Conservation (phyloP, 2,113 vertebrate species). For the Raja brachyura region DNA sequence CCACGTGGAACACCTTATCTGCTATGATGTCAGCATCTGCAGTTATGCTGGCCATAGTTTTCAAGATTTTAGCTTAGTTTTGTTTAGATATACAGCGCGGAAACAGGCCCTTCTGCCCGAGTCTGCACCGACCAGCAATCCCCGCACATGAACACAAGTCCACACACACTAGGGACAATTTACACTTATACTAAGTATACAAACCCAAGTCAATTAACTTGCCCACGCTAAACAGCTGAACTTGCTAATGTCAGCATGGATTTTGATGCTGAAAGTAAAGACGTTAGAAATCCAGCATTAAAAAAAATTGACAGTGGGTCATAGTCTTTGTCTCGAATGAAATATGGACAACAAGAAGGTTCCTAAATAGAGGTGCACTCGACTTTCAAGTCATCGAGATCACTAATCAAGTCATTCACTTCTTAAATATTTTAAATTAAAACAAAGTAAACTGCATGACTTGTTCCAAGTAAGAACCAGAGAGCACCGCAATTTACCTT, state of each 20-base stretch:
- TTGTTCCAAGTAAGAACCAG: background rate
- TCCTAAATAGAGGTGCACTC: background rate
- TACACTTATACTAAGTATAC: no score
- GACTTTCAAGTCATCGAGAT: no score
- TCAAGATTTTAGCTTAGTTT: background rate
- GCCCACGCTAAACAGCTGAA: no score
- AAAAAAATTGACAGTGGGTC: no score
- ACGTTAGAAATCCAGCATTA: background rate
- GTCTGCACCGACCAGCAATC: no score
- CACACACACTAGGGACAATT: no score
- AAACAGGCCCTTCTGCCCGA: no score
- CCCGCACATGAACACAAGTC: no score
- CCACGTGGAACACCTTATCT: background rate
- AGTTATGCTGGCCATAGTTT: background rate
- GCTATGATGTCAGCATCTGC: background rate
- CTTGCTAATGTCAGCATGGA: background rate
- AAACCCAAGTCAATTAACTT: no score
- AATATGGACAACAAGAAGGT: background rate
- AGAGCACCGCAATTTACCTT: conserved; percentile 62
- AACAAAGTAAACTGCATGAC: background rate
- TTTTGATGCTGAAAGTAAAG: background rate
- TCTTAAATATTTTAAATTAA: background rate
- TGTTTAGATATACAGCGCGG: no score
- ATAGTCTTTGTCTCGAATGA: background rate
- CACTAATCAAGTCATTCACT: background rate